A percentile compares a stretch with the other conserved stretches of the same genome.
phyloP scores from a whole-genome alignment of 2,113 vertebrate species.

The Salminus brasiliensis region DNA sequence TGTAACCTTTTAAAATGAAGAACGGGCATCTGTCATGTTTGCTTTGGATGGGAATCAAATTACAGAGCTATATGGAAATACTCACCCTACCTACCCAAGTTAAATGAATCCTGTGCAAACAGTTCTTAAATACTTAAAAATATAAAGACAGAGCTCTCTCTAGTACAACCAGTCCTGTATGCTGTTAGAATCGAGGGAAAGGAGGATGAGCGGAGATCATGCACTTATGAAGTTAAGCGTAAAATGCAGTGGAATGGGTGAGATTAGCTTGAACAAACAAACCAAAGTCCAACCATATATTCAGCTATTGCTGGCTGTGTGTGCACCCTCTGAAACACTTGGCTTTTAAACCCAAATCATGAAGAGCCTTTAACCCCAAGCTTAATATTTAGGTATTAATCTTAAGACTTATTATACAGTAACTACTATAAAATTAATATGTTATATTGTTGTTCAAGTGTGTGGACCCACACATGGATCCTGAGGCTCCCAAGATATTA shows the following conservation, averaged over 20 bases:
- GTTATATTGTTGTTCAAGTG: not conserved
- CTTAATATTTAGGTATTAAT: not conserved
- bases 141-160: not conserved
- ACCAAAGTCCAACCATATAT: constrained; percentile 17
- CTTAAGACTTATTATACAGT: not conserved
- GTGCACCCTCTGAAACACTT: not conserved
- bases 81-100: no score
- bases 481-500: not conserved
- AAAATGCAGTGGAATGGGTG: constrained; percentile 24
- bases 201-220: not conserved
- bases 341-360: not conserved
- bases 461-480: no score
- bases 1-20: no score
- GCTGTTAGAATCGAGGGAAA: not conserved
- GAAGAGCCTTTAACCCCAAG: not conserved
- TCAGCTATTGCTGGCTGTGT: not conserved
- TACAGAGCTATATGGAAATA: no score
- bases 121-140: no score
- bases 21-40: no score
- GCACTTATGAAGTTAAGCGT: not conserved
- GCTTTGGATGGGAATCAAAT: no score
- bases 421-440: not conserved
- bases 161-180: not conserved
- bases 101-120: no score
- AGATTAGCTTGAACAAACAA: constrained; percentile 46